These are phyloP conservation scores for Onychomys torridus DNA, from an alignment of 2,797 vertebrate species.

Conservation along the genomic window DNA sequence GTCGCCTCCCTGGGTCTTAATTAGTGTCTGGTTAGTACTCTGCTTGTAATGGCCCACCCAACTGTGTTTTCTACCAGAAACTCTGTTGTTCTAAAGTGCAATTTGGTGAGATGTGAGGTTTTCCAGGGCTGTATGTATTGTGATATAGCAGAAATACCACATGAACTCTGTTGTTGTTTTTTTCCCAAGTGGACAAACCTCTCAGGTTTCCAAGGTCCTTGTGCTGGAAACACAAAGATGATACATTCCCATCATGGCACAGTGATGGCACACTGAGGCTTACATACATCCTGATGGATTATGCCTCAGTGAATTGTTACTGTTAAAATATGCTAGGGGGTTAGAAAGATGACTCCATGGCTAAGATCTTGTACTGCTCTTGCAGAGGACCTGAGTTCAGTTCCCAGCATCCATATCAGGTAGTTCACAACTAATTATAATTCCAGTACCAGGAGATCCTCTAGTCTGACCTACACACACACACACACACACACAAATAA, in stretches of 20 bases:
- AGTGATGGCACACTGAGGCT: background rate
- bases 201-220: background rate
- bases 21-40: slow-evolving; percentile 41
- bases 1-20: background rate
- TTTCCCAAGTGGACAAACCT: background rate
- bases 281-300: too few species aligned
- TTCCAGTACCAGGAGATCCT: background rate
- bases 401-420: background rate
- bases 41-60: slow-evolving; percentile 23
- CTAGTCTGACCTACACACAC: background rate
- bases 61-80: slow-evolving; percentile 32
- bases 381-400: background rate
- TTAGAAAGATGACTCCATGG: background rate
- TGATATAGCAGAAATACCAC: background rate
- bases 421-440: background rate
- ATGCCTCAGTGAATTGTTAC: background rate
- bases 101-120: slow-evolving; percentile 22
- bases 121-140: background rate
- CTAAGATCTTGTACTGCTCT: background rate
- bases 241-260: background rate
- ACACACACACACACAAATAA: background rate
- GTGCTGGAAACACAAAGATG: background rate
- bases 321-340: background rate
- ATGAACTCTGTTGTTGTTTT: background rate
- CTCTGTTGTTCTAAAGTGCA: slow-evolving; percentile 10